These are phyloP conservation scores for Periophthalmus modestus DNA, from an alignment of 2,113 vertebrate species.

Conservation along the genomic window DNA sequence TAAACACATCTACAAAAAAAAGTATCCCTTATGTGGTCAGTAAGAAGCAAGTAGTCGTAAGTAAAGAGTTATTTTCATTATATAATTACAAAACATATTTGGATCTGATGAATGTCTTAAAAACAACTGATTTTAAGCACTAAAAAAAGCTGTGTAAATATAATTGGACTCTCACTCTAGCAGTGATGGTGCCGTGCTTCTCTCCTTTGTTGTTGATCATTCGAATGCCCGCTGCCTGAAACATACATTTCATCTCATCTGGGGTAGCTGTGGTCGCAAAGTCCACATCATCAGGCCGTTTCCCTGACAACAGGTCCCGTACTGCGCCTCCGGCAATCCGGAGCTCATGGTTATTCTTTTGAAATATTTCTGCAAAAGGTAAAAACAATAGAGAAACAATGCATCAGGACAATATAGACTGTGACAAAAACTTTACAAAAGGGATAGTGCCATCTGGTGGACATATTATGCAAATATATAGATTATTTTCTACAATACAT, in stretches of 20 bases:
- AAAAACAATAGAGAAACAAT: neutral
- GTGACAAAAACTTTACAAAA: too few relatives aligned
- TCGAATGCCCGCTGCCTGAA: constrained; percentile 85
- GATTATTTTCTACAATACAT: too few relatives aligned
- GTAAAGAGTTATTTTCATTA: neutral
- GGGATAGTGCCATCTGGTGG: too few relatives aligned
- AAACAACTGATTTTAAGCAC: neutral
- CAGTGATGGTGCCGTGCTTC: constrained; percentile 94
- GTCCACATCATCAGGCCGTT: constrained; percentile 90
- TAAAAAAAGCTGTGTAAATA: neutral
- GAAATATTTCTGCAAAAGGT: constrained; percentile 84
- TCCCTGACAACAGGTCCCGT: constrained; percentile 88
- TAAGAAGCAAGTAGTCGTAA: neutral
- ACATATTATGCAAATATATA: too few relatives aligned
- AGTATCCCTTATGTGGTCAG: neutral
- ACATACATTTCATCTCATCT: constrained; percentile 90
- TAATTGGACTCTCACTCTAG: constrained; percentile 80
- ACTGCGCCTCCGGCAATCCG: constrained; percentile 95
- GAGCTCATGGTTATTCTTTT: constrained; percentile 85
- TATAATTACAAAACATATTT: neutral
- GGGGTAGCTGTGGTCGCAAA: constrained; percentile 96
- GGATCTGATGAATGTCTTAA: neutral
- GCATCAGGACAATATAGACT: too few relatives aligned
- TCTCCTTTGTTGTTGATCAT: constrained; percentile 98
- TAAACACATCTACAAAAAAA: too few relatives aligned